These are phyloP conservation scores for Cabera pusaria DNA, from an alignment of 2,888 invertebrate genomes.

Conservation along the genomic window DNA sequence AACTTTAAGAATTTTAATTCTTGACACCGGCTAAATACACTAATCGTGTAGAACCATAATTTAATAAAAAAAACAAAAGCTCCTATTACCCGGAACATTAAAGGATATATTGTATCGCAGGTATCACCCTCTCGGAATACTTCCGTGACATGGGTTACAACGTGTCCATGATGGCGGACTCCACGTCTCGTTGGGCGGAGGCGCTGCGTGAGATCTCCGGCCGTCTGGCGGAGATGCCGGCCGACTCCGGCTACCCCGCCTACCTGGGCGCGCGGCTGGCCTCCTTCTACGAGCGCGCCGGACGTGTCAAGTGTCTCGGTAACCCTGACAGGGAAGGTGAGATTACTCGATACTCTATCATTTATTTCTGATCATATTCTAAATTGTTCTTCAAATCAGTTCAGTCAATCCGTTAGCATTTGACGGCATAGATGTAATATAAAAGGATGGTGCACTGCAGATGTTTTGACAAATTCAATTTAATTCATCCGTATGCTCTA, in stretches of 20 bases:
- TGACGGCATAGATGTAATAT: too few relatives aligned
- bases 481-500: too few relatives aligned
- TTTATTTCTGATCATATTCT: background rate
- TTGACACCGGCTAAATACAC: too few relatives aligned
- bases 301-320: conserved; percentile 97
- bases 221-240: conserved; percentile 99
- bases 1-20: too few relatives aligned
- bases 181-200: conserved; percentile 99
- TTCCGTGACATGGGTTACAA: conserved; percentile 99
- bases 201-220: conserved; percentile 99
- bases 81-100: too few relatives aligned
- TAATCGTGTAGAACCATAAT: too few relatives aligned
- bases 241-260: conserved; percentile 99
- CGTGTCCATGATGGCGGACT: conserved; percentile 99
- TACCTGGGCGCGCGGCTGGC: conserved; percentile 99
- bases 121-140: conserved; percentile 99
- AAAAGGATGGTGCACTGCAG: too few relatives aligned
- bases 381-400: too few relatives aligned
- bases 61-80: too few relatives aligned
- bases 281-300: conserved; percentile 99
- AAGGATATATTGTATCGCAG: conserved; percentile 65
- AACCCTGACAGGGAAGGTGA: conserved; percentile 97
- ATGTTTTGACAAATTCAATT: too few relatives aligned
- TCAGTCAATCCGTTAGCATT: too few relatives aligned
- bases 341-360: conserved; percentile 1